Evolutionary conservation across 2,113 vertebrate species (phyloP).

Genomic region (Actinemys pallida): DNA sequence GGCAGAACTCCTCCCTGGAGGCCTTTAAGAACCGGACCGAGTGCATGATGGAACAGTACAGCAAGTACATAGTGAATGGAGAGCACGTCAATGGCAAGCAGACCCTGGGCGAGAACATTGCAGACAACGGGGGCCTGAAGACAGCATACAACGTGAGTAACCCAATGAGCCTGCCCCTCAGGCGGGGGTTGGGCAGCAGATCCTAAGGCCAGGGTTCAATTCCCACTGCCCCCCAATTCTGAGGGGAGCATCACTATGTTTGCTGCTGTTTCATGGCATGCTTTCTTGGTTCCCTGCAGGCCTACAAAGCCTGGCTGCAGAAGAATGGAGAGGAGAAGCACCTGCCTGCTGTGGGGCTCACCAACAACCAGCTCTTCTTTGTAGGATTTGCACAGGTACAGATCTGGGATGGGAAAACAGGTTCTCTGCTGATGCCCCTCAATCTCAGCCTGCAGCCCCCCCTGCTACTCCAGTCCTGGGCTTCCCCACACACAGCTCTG

Average conservation of each 20-base stretch:
- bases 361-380: constrained; percentile 97
- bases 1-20: constrained; percentile 94
- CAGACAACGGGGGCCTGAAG: constrained; percentile 95
- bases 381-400: constrained; percentile 97
- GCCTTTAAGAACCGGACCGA: constrained; percentile 92
- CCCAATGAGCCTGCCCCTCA: fast-evolving
- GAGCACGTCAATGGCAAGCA: constrained; percentile 94
- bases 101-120: constrained; percentile 96
- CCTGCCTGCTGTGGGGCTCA: constrained; percentile 92
- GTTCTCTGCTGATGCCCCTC: not conserved
- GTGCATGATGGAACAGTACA: constrained; percentile 95
- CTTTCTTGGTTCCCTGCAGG: constrained; percentile 75
- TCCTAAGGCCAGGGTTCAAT: fast-evolving
- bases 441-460: not conserved
- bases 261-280: not conserved
- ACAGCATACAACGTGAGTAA: constrained; percentile 93
- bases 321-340: constrained; percentile 89
- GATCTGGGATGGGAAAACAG: fast-evolving
- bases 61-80: constrained; percentile 87
- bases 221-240: fast-evolving
- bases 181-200: not conserved
- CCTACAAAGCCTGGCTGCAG: constrained; percentile 90
- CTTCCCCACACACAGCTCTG: not conserved
- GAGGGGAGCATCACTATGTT: not conserved
- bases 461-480: no score